phyloP scores from a whole-genome alignment of 2,113 vertebrate genomes.

The Eubucco bourcierii region DNA sequence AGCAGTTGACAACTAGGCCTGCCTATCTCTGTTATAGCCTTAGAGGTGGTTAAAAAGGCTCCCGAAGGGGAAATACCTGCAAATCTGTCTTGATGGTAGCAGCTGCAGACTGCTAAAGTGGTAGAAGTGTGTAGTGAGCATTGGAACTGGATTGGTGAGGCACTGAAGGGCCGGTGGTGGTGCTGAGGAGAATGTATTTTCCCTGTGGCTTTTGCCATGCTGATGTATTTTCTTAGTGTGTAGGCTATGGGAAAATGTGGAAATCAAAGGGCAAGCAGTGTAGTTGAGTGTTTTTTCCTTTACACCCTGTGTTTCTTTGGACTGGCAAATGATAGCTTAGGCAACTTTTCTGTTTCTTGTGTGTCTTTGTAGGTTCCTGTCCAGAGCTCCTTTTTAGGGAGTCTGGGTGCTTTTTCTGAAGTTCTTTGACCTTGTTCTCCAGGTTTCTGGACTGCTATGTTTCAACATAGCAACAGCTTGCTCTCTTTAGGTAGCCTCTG shows the following conservation, averaged over 20 bases:
- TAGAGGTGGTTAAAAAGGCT: not conserved
- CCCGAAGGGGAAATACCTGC: not conserved
- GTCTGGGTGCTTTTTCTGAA: not conserved
- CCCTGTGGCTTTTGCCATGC: not conserved
- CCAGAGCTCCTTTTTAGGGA: not conserved
- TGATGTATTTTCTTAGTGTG: not conserved
- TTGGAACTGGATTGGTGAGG: not conserved
- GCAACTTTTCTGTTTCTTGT: not conserved
- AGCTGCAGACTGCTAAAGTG: not conserved
- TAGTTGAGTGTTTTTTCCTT: not conserved
- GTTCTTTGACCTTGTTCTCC: not conserved
- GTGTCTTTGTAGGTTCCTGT: not conserved
- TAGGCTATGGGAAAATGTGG: not conserved
- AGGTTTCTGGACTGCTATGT: not conserved
- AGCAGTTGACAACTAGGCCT: not conserved
- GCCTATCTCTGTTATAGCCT: not conserved
- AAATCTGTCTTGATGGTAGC: not conserved
- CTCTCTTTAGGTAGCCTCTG: conserved; percentile 53
- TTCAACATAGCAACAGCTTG: conserved; percentile 44
- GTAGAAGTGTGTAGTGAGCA: fast-evolving
- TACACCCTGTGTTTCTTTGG: not conserved
- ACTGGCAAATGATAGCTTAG: not conserved
- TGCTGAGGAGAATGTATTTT: not conserved
- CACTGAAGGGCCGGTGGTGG: not conserved
- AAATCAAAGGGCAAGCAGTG: not conserved